Evolutionary conservation across 2,113 vertebrate species (phyloP).

Genomic region (Prionailurus bengalensis): DNA sequence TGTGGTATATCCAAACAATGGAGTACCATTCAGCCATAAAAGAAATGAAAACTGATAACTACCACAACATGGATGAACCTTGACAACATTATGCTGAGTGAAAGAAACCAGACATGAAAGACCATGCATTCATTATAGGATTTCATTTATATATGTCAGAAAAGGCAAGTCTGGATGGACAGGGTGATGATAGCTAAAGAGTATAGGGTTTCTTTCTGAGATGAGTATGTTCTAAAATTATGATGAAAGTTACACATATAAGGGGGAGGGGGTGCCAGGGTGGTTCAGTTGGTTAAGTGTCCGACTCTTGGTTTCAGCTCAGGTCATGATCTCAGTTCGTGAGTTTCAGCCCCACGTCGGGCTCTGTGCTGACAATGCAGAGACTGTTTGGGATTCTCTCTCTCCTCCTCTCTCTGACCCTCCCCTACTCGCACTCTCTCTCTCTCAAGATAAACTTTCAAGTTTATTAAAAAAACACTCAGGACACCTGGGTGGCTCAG

Average conservation of each 20-base stretch:
- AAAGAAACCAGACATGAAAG: background rate
- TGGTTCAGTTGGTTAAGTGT: no score
- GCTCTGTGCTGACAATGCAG: no score
- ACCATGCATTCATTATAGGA: background rate
- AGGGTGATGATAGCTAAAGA: background rate
- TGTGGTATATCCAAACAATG: background rate
- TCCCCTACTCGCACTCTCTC: no score
- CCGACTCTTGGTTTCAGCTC: no score
- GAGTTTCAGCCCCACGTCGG: no score
- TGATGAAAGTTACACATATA: background rate
- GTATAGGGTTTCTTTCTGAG: background rate
- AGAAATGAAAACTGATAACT: background rate
- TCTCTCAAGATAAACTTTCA: no score
- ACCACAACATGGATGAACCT: background rate
- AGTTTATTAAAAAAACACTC: no score
- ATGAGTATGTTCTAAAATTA: background rate
- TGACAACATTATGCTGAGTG: background rate
- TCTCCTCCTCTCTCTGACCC: no score
- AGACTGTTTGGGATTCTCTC: no score
- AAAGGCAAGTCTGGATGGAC: background rate
- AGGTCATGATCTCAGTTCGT: no score
- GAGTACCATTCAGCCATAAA: background rate
- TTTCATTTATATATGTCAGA: background rate
- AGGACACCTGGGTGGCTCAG: no score
- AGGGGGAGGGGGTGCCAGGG: no score